These are phyloP conservation scores for Otolemur crassicaudatus DNA, from an alignment of 2,797 vertebrate species.

Conservation along the genomic window DNA sequence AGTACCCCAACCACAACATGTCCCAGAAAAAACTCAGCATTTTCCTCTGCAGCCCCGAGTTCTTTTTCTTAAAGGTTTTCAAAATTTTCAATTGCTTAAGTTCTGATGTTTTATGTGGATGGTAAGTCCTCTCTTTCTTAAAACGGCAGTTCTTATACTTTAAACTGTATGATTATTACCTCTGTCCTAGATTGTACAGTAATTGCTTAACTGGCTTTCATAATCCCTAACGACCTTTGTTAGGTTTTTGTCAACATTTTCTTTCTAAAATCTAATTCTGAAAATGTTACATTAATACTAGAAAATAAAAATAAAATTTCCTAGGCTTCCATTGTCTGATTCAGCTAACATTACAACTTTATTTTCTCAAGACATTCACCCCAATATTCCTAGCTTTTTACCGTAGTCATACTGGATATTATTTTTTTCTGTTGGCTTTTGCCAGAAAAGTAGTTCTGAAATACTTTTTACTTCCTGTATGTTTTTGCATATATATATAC, in stretches of 20 bases:
- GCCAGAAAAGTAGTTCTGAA: neutral
- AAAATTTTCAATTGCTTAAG: constrained; percentile 21
- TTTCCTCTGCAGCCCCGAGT: neutral
- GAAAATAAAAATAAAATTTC: neutral
- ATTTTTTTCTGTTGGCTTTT: neutral
- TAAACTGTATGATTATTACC: neutral
- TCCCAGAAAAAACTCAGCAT: neutral
- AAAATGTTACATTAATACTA: neutral
- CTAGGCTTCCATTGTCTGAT: neutral
- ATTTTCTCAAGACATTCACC: neutral
- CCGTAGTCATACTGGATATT: neutral
- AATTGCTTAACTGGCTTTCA: neutral
- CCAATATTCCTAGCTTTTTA: neutral
- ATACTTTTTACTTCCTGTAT: neutral
- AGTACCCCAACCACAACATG: neutral
- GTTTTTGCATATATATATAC: neutral
- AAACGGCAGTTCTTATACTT: neutral
- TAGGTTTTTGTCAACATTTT: neutral
- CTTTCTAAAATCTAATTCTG: neutral
- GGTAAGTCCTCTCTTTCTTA: neutral
- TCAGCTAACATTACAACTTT: neutral
- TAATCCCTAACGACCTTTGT: neutral
- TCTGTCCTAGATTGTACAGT: neutral
- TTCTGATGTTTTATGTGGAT: neutral
- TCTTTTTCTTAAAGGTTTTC: neutral